These are phyloP conservation scores for Tenthredo amoena DNA, from an alignment of 2,888 invertebrate species.

Conservation along the genomic window DNA sequence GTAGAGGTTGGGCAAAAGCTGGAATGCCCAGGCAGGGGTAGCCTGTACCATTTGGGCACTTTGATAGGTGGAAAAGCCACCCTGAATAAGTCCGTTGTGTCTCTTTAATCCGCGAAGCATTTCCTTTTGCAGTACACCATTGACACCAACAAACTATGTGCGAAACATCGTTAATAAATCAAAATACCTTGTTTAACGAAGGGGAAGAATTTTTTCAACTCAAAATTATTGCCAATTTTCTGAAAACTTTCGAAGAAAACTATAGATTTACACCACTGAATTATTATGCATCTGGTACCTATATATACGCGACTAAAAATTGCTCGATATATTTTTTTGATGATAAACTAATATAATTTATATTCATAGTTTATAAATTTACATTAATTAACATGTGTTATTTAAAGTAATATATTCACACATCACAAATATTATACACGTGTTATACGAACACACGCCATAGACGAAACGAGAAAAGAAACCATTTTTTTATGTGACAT, in stretches of 20 bases:
- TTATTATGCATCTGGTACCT: no score
- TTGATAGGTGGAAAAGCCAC: slow-evolving; percentile 59
- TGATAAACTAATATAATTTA: neutral
- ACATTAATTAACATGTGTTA: neutral
- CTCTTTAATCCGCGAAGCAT: slow-evolving; percentile 74
- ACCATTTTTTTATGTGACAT: neutral
- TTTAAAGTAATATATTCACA: neutral
- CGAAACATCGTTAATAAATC: slow-evolving; percentile 22
- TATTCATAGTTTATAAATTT: slow-evolving; percentile 4
- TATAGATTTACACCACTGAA: neutral
- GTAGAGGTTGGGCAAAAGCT: slow-evolving; percentile 91
- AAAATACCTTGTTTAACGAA: neutral
- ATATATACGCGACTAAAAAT: no score
- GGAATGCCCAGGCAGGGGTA: slow-evolving; percentile 89
- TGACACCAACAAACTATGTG: slow-evolving; percentile 74
- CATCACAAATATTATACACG: neutral
- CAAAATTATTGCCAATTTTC: neutral
- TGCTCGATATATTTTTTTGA: no score
- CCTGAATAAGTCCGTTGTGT: slow-evolving; percentile 62
- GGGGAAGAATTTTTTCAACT: neutral
- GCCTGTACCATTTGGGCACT: slow-evolving; percentile 73
- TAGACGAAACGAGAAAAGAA: neutral
- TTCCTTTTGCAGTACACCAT: slow-evolving; percentile 75
- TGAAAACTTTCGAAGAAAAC: neutral
- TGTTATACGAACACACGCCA: neutral